These are phyloP conservation scores for Sturnus vulgaris DNA, from an alignment of 2,113 vertebrate genomes.

Conservation along the genomic window DNA sequence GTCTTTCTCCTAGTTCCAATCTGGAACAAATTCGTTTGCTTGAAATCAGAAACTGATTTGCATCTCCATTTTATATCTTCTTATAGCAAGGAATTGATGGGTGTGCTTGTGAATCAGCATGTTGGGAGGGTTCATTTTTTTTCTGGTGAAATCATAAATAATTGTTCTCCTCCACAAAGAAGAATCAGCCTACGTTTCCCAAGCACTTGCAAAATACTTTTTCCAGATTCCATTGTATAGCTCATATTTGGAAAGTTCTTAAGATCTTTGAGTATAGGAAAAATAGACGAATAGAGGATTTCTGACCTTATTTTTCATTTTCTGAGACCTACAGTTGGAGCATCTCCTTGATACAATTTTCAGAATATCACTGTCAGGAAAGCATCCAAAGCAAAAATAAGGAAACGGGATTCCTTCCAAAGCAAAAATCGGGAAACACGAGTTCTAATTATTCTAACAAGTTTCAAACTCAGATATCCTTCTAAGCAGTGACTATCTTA, in stretches of 20 bases:
- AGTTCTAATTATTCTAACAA: not conserved
- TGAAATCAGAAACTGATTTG: constrained; percentile 33
- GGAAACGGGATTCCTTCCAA: not conserved
- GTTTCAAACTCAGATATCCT: not conserved
- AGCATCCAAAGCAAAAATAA: not conserved
- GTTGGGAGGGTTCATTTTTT: constrained; percentile 15
- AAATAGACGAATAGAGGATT: not conserved
- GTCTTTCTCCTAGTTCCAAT: constrained; percentile 1
- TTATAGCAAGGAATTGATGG: constrained; percentile 21
- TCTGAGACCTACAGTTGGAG: not conserved
- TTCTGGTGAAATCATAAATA: constrained; percentile 53
- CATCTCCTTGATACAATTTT: not conserved
- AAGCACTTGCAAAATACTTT: not conserved
- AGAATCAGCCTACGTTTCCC: constrained; percentile 21
- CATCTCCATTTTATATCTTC: constrained; percentile 46
- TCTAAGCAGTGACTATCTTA: not conserved
- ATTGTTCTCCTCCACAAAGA: constrained; percentile 48
- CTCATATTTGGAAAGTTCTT: not conserved
- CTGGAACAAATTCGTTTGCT: not conserved
- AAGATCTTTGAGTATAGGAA: not conserved
- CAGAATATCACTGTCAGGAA: not conserved
- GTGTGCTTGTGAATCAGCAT: constrained; percentile 49
- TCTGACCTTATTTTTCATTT: not conserved
- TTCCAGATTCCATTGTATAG: not conserved
- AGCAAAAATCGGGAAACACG: not conserved